A percentile compares a stretch with the other conserved stretches of the same genome.
Conservation (phyloP, 2,888 invertebrate species). For the Nomada goodeniana region DNA sequence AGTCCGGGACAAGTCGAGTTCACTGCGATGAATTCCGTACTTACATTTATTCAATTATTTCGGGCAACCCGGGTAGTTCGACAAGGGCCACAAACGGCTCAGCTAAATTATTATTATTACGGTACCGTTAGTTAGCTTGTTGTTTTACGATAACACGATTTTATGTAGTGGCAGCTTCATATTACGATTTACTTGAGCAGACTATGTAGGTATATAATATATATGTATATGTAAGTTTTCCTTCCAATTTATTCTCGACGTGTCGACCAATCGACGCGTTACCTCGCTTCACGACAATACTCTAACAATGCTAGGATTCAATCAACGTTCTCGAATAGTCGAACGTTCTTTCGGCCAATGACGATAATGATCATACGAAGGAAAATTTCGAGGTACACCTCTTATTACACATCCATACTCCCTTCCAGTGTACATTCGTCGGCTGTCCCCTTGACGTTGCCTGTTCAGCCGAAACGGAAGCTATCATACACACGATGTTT, state of each 20-base stretch:
- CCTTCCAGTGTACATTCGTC: no score
- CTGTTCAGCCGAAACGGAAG: not conserved
- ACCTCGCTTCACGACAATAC: constrained; percentile 7
- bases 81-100: constrained; percentile 26
- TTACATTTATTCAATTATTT: not conserved
- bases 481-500: not conserved
- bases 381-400: constrained; percentile 1
- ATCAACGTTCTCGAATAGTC: not conserved
- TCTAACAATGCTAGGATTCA: constrained; percentile 25
- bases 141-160: constrained; percentile 70
- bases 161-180: constrained; percentile 80
- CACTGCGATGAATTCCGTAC: constrained; percentile 4
- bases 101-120: constrained; percentile 67
- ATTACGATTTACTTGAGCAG: constrained; percentile 79
- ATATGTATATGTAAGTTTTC: no score
- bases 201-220: constrained; percentile 67
- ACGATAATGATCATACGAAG: not conserved
- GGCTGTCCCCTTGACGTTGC: no score
- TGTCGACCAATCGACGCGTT: not conserved
- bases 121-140: constrained; percentile 69
- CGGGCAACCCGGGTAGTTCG: constrained; percentile 16
- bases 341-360: not conserved
- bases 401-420: not conserved
- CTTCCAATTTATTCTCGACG: not conserved
- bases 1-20: constrained; percentile 29